Percentiles rank a stretch among this genome's conserved stretches.
phyloP scores from a whole-genome alignment of 2,113 vertebrate genomes.

The Arizona elegans region DNA sequence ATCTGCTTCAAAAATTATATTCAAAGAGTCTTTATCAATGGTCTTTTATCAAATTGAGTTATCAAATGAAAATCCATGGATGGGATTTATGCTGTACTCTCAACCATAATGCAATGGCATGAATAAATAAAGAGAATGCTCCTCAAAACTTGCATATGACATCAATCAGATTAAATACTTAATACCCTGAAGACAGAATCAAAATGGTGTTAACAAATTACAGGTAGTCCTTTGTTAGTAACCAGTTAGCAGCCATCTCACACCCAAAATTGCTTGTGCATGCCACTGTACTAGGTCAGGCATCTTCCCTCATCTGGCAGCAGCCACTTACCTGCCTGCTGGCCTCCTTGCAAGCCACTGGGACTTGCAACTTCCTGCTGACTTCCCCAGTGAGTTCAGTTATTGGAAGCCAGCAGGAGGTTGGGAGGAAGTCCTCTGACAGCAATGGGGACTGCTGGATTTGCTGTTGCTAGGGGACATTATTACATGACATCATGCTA shows the following conservation, averaged over 20 bases:
- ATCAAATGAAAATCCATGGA: neutral
- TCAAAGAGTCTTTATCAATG: neutral
- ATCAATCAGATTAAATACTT: neutral
- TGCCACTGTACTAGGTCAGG: neutral
- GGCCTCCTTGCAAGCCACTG: neutral
- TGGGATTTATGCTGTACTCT: neutral
- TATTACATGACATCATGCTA: neutral
- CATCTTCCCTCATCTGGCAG: neutral
- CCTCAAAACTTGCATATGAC: neutral
- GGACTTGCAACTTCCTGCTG: neutral
- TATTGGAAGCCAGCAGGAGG: neutral
- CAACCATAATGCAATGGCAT: neutral
- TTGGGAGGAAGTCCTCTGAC: neutral
- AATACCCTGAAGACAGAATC: neutral
- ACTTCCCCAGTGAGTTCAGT: neutral
- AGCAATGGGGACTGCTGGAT: neutral
- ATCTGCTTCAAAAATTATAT: neutral
- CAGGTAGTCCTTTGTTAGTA: neutral
- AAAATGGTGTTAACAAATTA: neutral
- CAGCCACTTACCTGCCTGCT: neutral
- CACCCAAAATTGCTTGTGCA: neutral
- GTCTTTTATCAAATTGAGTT: neutral
- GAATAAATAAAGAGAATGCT: neutral
- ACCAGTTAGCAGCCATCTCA: neutral
- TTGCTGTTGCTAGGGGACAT: neutral